Evolutionary conservation across 2,888 invertebrate genomes (phyloP).

Genomic region (Chaitophorus viminalis): DNA sequence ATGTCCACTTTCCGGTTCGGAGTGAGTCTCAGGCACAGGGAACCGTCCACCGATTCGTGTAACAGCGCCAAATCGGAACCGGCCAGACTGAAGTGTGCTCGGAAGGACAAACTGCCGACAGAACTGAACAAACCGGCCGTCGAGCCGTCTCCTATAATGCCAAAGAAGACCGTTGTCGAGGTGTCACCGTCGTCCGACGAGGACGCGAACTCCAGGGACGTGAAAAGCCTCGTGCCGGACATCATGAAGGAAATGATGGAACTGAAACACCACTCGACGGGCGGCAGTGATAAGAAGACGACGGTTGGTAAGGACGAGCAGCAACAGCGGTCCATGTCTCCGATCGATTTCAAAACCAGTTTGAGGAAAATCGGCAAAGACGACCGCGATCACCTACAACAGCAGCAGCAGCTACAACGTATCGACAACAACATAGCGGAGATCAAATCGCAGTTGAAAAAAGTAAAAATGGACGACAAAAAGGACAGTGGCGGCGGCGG

Average conservation of each 20-base stretch:
- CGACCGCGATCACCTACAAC: slow-evolving; percentile 1
- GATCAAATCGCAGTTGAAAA: slow-evolving; percentile 72
- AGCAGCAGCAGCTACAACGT: slow-evolving; percentile 9
- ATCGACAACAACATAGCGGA: slow-evolving; percentile 54
- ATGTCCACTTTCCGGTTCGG: slow-evolving; percentile 79
- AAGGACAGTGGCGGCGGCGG: slow-evolving; percentile 43
- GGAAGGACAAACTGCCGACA: slow-evolving; percentile 22
- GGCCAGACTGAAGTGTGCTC: slow-evolving; percentile 62
- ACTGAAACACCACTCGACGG: slow-evolving; percentile 71
- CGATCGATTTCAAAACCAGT: slow-evolving; percentile 70
- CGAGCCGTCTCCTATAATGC: slow-evolving; percentile 65
- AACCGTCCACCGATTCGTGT: slow-evolving; percentile 73
- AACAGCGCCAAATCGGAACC: slow-evolving; percentile 70
- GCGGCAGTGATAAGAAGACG: slow-evolving; percentile 77
- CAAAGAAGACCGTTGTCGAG: slow-evolving; percentile 65
- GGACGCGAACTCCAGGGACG: slow-evolving; percentile 64
- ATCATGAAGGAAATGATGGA: slow-evolving; percentile 84
- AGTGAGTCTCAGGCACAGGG: slow-evolving; percentile 76
- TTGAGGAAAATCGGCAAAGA: slow-evolving; percentile 68
- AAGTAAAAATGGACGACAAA: slow-evolving; percentile 70
- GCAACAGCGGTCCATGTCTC: slow-evolving; percentile 62
- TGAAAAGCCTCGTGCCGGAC: slow-evolving; percentile 70
- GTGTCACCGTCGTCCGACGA: slow-evolving; percentile 48
- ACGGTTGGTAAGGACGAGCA: slow-evolving; percentile 71
- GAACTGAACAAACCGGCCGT: slow-evolving; percentile 67